Evolutionary conservation across 2,888 invertebrate genomes (phyloP), one percentile per base, ranked within the genome.

Genomic region (Ethmia dodecea): DNA sequence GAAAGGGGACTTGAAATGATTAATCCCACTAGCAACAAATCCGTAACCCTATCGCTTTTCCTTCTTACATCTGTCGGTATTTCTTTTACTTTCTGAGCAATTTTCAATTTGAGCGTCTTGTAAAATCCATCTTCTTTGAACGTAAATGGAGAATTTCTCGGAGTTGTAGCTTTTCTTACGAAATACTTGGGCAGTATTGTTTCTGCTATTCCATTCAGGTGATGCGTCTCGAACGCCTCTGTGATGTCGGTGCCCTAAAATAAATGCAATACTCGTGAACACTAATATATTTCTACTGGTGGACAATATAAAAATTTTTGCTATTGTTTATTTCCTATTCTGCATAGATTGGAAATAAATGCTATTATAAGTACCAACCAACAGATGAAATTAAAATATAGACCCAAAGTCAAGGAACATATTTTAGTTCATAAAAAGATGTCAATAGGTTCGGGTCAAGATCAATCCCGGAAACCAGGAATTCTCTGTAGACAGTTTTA

Each of bases 81-180:
- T 1, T 84, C 81, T 45, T 89, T 84, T 1, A 92, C 47, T 47
- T 88, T 86, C 0, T 80, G 74, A 9, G 73, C 55, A 0, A 91
- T 87, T 47, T 91, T 89, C 3, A 69, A 57, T 55, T 93, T 94
- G 5, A 95, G 78, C 0, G 92, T 94, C 47, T 79, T 89, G 56
- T 93, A 96, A 64, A 95, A 95, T 0, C 93, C 94, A 51, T 93
- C 86, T 5, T 91, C 88, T 36, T 92, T 75, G 57, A 95, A 92
- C 0, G 93, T 94, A 43, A 92, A 90, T 0, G 94, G 92, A 1
- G 91, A 89, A 57, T 91, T 91, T 52, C 95, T 86, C 0, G 90
- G 89, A 1, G 72, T 64, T 4, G 59, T 69, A 0, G 93, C 91
- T 42, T 91, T 86, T 13, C 88, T 87, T 0, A 93, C 86, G 55